phyloP scores from a whole-genome alignment of 2,797 vertebrate genomes.

The Scolopax bukidnonensis region DNA sequence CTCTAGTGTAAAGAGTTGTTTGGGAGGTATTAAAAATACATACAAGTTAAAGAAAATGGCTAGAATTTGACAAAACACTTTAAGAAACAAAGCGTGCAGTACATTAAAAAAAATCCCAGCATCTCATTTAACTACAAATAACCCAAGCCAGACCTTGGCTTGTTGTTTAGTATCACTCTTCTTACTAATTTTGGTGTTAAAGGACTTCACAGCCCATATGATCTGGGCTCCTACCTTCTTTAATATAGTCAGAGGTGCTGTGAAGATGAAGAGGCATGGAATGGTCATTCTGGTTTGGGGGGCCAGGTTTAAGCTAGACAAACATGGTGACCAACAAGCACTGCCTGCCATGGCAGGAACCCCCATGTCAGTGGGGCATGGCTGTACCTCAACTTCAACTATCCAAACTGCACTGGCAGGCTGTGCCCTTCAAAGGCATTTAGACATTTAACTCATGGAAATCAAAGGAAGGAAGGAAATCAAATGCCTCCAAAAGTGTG shows the following conservation, averaged over 20 bases:
- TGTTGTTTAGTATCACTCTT: background rate
- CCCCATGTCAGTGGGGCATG: rapidly evolving
- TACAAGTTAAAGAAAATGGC: background rate
- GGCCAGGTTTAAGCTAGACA: background rate
- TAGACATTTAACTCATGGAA: background rate
- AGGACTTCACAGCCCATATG: background rate
- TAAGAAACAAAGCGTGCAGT: background rate
- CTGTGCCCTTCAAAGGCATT: background rate
- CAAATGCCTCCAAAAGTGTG: background rate
- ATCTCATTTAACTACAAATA: background rate
- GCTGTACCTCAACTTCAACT: background rate
- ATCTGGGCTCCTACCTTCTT: background rate
- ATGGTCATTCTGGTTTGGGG: background rate
- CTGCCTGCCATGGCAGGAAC: background rate
- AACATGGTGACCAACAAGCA: rapidly evolving
- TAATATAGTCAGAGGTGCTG: background rate
- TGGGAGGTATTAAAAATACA: background rate
- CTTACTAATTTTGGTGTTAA: background rate
- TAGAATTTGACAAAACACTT: background rate
- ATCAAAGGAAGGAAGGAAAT: background rate
- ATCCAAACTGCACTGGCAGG: background rate
- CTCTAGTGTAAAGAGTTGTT: background rate
- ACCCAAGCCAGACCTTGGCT: background rate
- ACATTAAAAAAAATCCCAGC: background rate
- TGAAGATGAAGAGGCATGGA: background rate